Evolutionary conservation across 2,113 vertebrate species (phyloP).

Genomic region (Pluvianellus socialis): DNA sequence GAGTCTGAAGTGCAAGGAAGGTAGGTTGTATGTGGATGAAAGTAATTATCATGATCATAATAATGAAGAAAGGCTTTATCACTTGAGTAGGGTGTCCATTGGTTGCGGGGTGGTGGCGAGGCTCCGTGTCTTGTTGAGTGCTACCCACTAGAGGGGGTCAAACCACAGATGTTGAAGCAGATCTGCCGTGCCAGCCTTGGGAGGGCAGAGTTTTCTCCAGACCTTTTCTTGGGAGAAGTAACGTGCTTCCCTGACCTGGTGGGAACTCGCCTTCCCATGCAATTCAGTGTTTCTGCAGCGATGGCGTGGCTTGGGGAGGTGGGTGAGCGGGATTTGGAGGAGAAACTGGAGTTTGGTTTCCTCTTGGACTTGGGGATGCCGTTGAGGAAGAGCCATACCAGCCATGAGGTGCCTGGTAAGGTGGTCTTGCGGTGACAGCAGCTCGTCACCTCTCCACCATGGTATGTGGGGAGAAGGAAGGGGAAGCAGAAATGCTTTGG

Average conservation of each 20-base stretch:
- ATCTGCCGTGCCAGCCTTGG: neutral
- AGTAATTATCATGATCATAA: rapidly evolving
- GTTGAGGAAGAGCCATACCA: neutral
- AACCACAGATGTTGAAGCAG: constrained; percentile 61
- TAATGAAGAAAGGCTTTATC: neutral
- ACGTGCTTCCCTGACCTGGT: neutral
- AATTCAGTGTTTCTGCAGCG: rapidly evolving
- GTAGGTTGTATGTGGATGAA: neutral
- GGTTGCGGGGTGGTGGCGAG: neutral
- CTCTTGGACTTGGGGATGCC: neutral
- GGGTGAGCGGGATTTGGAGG: neutral
- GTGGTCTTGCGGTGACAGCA: neutral
- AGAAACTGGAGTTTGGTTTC: neutral
- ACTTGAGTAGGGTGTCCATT: constrained; percentile 19
- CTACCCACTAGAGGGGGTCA: constrained; percentile 71
- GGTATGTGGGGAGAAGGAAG: neutral
- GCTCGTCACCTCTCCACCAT: neutral
- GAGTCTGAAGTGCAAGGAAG: neutral
- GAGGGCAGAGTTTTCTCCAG: constrained; percentile 8
- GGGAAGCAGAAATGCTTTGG: neutral
- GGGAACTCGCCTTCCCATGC: neutral
- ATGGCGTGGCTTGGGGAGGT: neutral
- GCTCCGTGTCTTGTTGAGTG: constrained; percentile 42
- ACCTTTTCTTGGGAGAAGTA: neutral
- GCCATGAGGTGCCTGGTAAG: too few relatives aligned